Evolutionary conservation across 2,888 invertebrate species (phyloP), one percentile per base, ranked within the genome.

Genomic region (Plusia festucae): DNA sequence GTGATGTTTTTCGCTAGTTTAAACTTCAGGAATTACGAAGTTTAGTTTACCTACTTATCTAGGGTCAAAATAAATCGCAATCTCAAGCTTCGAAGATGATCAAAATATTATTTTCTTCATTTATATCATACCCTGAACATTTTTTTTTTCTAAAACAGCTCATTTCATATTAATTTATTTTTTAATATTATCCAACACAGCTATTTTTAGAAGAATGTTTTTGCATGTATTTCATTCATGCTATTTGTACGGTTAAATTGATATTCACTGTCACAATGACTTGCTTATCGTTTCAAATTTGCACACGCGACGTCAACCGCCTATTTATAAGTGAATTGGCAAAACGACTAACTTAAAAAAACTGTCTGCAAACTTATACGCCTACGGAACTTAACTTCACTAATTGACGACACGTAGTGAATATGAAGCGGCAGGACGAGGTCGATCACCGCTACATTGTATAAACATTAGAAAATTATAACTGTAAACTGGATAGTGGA

Each of bases 251-350:
- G 30, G 66, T 55, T 67, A 75, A 82, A 82, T 81, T 82, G 79
- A 81, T 75, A 80, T 82, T 80, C 77, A 71, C 46, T 79, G 82
- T 82, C 60, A 74, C 18, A 60, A 68, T 82, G 79, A 82, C 82
- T 81, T 65, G 81, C 73, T 40, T 57, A 73, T 76, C 30, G 53
- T 16, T 70, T 58, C 32, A 67, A 65, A 54, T 59, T 66, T 53
- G 34, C 34, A 64, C 68, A 68, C 54, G 65, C 73, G 56, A 68
- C 44, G 58, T 66, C 49, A 75, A 59, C 15, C 40, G n/a, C 9
- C 32, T 16, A 54, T 60, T 40, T 20, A 51, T 40, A 32, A 18
- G 52, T 53, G n/a, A 51, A 49, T 53, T 20, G 46, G 27, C 16
- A 9, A n/a, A 20, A 57, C 6, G n/a, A 32, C 34, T 56, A 15